Base-by-base conservation (phyloP, 1,140 invertebrate genomes). In the Habropoda laboriosa region DNA sequence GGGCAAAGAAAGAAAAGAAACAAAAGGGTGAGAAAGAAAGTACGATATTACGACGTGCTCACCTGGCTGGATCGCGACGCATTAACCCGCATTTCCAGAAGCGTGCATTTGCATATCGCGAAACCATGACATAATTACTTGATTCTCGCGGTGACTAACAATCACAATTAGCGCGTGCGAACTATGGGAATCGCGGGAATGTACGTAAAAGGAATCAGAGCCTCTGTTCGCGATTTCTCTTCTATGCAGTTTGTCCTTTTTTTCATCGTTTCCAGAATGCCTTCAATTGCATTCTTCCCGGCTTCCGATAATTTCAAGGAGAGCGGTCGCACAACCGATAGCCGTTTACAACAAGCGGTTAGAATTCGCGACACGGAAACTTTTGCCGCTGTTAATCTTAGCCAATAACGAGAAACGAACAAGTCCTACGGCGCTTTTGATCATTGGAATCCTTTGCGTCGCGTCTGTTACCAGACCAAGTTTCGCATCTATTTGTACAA, bases 41-140 rank as follows among this genome's bases (percentile, higher is more conserved):
- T n/a, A 18, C 4, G 21, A 8, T 32, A 24, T 16, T 12, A 42
- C 32, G 21, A 42, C 32, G 5, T 24, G 18, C 27, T 42, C 49
- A 68, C 38, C 51, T 76, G 63, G 30, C 0, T 30, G 12, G 27
- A 38, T 35, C 6, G 10, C 27, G 45, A 51, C 35, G 21, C 27
- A 30, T 75, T 27, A 55, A 18, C 67, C 55, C 45, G 75, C 55
- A 71, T 70, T 32, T 70, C 53, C 35, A 77, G 12, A 24, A 24
- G 6, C 40, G 2, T 24, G 55, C 27, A 10, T 49, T 21, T 18
- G 63, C 38, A 4, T 70, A 57, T 38, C 30, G 75, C 3, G 67
- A 32, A 78, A 71, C 64, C 64, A 49, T 77, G 74, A 77, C 75
- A 78, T 70, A 51, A 78, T 78, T 77, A 60, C 32, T 71, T 24